Percentiles rank a stretch among this genome's conserved stretches.
These are phyloP conservation scores for Pantherophis vulpinus DNA, from an alignment of 2,797 vertebrate genomes.

Conservation along the genomic window DNA sequence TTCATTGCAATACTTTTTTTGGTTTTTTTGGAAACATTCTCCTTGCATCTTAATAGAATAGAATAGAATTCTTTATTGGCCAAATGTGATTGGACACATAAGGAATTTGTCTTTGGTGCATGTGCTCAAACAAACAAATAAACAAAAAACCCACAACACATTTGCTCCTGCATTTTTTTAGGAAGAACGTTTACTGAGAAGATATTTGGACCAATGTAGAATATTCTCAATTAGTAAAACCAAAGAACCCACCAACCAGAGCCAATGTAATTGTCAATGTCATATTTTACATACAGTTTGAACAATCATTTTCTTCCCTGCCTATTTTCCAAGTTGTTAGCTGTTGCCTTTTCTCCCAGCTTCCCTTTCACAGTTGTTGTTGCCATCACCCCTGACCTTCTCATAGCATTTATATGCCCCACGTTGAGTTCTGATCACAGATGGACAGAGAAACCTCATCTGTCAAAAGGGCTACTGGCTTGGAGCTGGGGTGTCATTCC, in stretches of 20 bases:
- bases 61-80: no score
- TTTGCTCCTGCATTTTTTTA: background rate
- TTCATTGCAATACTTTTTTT: background rate
- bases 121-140: background rate
- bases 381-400: slow-evolving; percentile 68
- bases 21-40: background rate
- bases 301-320: slow-evolving; percentile 30
- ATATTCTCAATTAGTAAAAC: background rate
- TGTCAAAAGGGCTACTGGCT: slow-evolving; percentile 26
- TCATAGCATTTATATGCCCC: slow-evolving; percentile 51
- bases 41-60: background rate
- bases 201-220: background rate
- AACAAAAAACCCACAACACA: background rate
- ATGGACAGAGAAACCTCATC: slow-evolving; percentile 54
- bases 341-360: slow-evolving; percentile 52
- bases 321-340: slow-evolving; percentile 48
- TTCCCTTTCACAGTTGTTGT: slow-evolving; percentile 61
- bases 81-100: no score
- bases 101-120: no score
- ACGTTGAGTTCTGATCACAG: slow-evolving; percentile 25
- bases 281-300: background rate
- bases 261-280: background rate
- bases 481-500: background rate
- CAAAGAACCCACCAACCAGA: background rate
- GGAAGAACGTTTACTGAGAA: background rate